Base-by-base conservation (phyloP, 2,888 invertebrate genomes). In the Nycteola revayana region DNA sequence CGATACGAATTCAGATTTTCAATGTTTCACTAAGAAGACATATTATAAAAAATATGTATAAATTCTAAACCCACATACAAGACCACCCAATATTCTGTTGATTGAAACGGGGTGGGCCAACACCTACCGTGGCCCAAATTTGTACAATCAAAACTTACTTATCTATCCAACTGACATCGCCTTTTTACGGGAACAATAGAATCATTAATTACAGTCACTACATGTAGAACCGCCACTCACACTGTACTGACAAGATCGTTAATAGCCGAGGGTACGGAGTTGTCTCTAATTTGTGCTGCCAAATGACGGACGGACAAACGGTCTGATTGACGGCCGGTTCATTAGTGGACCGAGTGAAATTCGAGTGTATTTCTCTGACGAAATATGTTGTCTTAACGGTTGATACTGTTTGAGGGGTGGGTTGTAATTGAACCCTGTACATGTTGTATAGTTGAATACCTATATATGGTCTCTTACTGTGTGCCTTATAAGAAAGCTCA, bases 321-420 rank as follows among this genome's bases (percentile, higher is more conserved):
- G 62, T 55, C 73, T 80, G 82, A 83, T 80, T 80, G 83, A 83
- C 82, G 67, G 64, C 60, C 58, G 42, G 61, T 76, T 83, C 82
- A 82, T 83, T 83, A 83, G 78, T 63, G 71, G 71, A 53, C 28
- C 29, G 28, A 43, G 48, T 46, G 51, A 50, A 51, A 50, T 48
- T 51, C 51, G 51, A 38, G 49, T 40, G 32, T 46, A 41, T 57
- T 47, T 40, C 46, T 57, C 34, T 30, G 36, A 28, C 31, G 24
- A 21, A 21, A 21, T n/a, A n/a, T 21, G 14, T 14, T 14, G 14
- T 14, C 14, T 14, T 14, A 14, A 14, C 14, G 14, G 14, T 5
- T 14, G 14, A 14, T 14, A 14, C 14, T 14, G 14, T 14, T 14
- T 14, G 14, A 14, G 14, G 14, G 14, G 14, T 14, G 14, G 14